Evolutionary conservation across 2,113 vertebrate genomes (phyloP), one percentile per base, ranked within the genome.

Genomic region (Stomatorhinus ivindoensis): DNA sequence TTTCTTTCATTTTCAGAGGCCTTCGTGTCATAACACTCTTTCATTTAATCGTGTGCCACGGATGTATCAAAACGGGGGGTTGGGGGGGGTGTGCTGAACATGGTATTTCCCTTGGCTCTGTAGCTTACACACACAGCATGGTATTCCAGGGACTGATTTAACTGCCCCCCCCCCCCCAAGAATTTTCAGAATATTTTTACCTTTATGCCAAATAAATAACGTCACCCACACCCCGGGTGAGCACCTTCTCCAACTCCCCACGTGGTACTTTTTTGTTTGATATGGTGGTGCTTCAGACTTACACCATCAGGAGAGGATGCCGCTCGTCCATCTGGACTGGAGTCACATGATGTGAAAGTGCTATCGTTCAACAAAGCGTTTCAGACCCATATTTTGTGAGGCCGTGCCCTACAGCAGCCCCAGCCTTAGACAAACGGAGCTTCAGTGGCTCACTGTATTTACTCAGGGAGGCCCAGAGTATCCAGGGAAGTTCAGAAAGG

Each of bases 371-470:
- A 7, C 47, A n/a, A 46, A 53, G 13, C 10, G 17, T 10, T n/a
- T 46, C 82, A n/a, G 82, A 4, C 8, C 82, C 39, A 9, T 47
- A 46, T 44, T 42, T n/a, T 0, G 46, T 89, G 19, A 39, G 87
- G 17, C 73, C 90, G 90, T 91, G 21, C 88, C 53, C 46, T 42
- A 50, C 69, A 69, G 44, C 73, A 85, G 87, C 88, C 88, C 91
- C 89, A 50, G 48, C 91, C 85, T 88, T 90, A 82, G 82, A 61
- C 82, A 92, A 92, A 94, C 92, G 91, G 13, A 82, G 84, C 88
- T 87, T 92, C 61, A 89, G 55, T 50, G 80, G 89, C 92, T 90
- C 92, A 87, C 92, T 69, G 47, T 90, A 88, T 88, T 65, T 88
- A 86, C 53, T 89, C 19, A 82, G 46, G 89, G 50, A 24, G 58